A percentile compares a stretch with the other conserved stretches of the same genome.
These are phyloP conservation scores for Columba janthina DNA, from an alignment of 2,113 vertebrate species.

Conservation along the genomic window DNA sequence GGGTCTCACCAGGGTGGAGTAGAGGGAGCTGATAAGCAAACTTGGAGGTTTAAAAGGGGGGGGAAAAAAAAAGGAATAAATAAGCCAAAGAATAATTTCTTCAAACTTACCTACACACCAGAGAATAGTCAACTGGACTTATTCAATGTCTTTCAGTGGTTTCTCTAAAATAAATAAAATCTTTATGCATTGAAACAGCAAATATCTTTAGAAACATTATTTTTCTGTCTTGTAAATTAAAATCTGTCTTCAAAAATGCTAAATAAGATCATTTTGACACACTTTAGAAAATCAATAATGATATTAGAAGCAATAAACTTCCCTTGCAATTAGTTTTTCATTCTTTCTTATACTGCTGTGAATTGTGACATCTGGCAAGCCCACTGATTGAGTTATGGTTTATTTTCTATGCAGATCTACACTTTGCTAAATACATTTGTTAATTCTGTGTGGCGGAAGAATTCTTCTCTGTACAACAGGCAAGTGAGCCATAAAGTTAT, in stretches of 20 bases:
- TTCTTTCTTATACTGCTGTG: not conserved
- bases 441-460: not conserved
- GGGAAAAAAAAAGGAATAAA: too few relatives aligned
- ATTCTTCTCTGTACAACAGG: not conserved
- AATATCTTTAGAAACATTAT: not conserved
- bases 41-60: not conserved
- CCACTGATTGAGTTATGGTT: not conserved
- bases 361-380: not conserved
- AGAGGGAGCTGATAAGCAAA: not conserved
- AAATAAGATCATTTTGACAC: not conserved
- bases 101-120: not conserved
- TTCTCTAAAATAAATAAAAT: not conserved
- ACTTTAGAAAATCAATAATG: not conserved
- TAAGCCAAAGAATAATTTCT: not conserved
- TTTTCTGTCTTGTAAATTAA: not conserved
- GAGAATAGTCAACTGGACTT: not conserved
- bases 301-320: not conserved
- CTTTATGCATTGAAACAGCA: not conserved
- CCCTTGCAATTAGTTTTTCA: not conserved
- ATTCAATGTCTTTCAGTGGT: not conserved
- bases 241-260: not conserved
- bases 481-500: not conserved
- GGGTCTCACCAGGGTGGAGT: too few relatives aligned
- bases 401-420: not conserved
- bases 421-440: not conserved